Evolutionary conservation across 2,888 invertebrate genomes (phyloP).

Genomic region (Phyto melanocephala): DNA sequence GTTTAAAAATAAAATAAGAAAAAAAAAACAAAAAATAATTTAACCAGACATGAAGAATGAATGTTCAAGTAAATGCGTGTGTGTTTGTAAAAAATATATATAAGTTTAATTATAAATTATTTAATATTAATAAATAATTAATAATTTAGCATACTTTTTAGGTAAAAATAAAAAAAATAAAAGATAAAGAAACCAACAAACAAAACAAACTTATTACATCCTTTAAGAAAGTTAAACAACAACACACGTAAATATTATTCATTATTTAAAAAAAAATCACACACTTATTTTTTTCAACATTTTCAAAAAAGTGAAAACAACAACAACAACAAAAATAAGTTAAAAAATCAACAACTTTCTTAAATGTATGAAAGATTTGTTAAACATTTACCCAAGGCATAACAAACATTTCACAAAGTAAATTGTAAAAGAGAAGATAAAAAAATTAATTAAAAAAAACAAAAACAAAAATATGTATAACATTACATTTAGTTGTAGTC

Average conservation of each 20-base stretch:
- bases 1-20: constrained; percentile 51
- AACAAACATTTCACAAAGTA: constrained; percentile 46
- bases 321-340: neutral
- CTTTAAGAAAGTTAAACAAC: neutral
- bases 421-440: constrained; percentile 31
- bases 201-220: constrained; percentile 8
- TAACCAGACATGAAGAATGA: constrained; percentile 59
- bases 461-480: constrained; percentile 52
- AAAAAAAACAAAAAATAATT: constrained; percentile 33
- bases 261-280: neutral
- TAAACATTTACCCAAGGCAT: constrained; percentile 34
- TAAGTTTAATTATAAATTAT: constrained; percentile 61
- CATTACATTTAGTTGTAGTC: constrained; percentile 52
- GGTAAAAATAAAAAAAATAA: constrained; percentile 39
- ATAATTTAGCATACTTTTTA: constrained; percentile 55
- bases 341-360: neutral
- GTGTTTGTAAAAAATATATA: constrained; percentile 59
- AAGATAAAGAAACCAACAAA: neutral
- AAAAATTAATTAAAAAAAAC: constrained; percentile 17
- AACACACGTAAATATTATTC: neutral
- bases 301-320: neutral
- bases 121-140: constrained; percentile 25
- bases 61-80: constrained; percentile 60
- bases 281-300: neutral
- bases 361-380: neutral